Base-by-base conservation (phyloP, 2,888 invertebrate genomes). In the Drosophila gaucha region DNA sequence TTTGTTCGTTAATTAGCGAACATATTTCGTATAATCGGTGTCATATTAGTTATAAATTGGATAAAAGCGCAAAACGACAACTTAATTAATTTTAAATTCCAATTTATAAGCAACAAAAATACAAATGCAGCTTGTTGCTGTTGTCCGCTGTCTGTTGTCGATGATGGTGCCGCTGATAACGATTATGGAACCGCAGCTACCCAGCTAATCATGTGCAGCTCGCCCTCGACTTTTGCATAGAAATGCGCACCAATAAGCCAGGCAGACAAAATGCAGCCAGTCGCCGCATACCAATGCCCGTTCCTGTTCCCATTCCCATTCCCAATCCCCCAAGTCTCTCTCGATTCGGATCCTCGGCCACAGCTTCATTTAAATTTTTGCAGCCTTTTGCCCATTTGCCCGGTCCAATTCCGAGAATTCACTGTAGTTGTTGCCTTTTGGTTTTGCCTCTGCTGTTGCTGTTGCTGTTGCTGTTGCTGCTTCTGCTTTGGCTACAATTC, bases 11-110 rank as follows among this genome's bases (percentile, higher is more conserved):
- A 91, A 91, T 91, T 91, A 91, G 91, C 88, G 90, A 91, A 91
- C 91, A 91, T 90, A 90, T 91, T 90, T 91, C 91, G 90, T 89
- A 90, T 91, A 91, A 91, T 91, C 90, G 90, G 90, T 90, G 91
- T 91, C 91, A 90, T 90, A 91, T 91, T 91, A 91, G 91, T 90
- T 90, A 90, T 90, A 91, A 90, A 90, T 90, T 90, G 89, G 90
- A 89, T 90, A 90, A 90, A 89, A 89, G 90, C 89, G 87, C 87
- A 90, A 89, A 90, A 90, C 90, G 90, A 90, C 90, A 90, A 90
- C 89, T 90, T 90, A 90, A 90, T 90, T 90, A 90, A 90, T 90
- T 90, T 89, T 89, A 89, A 89, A 89, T 90, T 90, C 90, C 88
- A 80, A 84, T 89, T 89, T 88, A 85, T 82, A 86, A 82, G 84